Base-by-base conservation (phyloP, 2,113 vertebrate genomes). In the Mugil cephalus region DNA sequence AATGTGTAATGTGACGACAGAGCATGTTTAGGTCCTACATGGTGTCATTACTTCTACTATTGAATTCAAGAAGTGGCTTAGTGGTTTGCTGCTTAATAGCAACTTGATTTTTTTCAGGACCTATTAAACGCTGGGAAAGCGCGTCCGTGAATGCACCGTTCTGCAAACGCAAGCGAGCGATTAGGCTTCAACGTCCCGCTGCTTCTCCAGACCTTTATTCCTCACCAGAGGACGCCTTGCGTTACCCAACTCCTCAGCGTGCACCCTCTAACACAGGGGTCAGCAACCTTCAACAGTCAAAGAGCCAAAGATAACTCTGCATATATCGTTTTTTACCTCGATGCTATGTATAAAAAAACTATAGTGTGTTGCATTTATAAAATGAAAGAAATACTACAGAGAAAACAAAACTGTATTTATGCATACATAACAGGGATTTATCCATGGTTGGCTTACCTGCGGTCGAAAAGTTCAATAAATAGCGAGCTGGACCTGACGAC, bases 211-310 rank as follows among this genome's bases (percentile, higher is more conserved):
- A 53, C 55, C 12, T 30, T 15, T 19, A 13, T 2, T 11, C 34
- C 19, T 40, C 70, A 11, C n/a, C 34, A 43, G 38, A 34, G 18
- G 39, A 59, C 17, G 24, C 54, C 61, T 52, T 63, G 24, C 24
- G 24, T 30, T 30, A 30, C 24, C 2, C 24, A 30, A 30, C 24
- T 30, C 24, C 34, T 46, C 50, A 6, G 17, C 17, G 0, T 21
- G n/a, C 56, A 18, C 40, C 1, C 5, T 4, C 6, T 4, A 10
- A 63, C 19, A 59, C 94, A 95, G 30, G 94, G 93, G 60, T 94
- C 94, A 4, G 93, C n/a, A n/a, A n/a, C n/a, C n/a, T n/a, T n/a
- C n/a, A n/a, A n/a, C n/a, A n/a, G n/a, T n/a, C n/a, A n/a, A n/a
- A n/a, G n/a, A n/a, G n/a, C n/a, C n/a, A n/a, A n/a, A n/a, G n/a